phyloP scores from a whole-genome alignment of 1,140 invertebrate genomes.

The Phocides pigmalion region DNA sequence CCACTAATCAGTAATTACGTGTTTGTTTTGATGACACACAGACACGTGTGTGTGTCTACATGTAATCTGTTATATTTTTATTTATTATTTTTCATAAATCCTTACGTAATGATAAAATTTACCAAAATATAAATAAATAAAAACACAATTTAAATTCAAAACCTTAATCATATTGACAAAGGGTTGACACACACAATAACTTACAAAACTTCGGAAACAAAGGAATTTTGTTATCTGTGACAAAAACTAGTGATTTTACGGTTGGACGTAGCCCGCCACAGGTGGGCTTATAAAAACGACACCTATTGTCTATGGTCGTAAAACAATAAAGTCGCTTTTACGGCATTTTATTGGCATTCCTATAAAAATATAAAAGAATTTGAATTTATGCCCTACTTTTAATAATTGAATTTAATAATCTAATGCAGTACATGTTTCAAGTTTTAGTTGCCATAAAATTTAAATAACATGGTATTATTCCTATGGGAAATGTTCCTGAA shows the following conservation, averaged over 20 bases:
- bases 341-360: conserved; percentile 35
- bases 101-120: too few species aligned
- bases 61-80: too few species aligned
- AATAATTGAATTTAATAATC: not conserved
- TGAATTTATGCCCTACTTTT: conserved; percentile 5
- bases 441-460: too few species aligned
- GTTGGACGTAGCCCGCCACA: conserved; percentile 45
- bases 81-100: not conserved
- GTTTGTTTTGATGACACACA: too few species aligned
- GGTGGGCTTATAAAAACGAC: conserved; percentile 52
- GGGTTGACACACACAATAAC: conserved; percentile 32
- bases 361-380: conserved; percentile 18
- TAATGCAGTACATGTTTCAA: too few species aligned
- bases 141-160: not conserved
- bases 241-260: conserved; percentile 48
- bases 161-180: conserved; percentile 38
- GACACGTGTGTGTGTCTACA: too few species aligned
- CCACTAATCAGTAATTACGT: too few species aligned
- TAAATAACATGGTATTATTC: too few species aligned
- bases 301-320: conserved; percentile 34
- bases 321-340: conserved; percentile 41
- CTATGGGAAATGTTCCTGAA: too few species aligned
- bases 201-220: conserved; percentile 38
- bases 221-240: conserved; percentile 39
- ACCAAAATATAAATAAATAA: not conserved